These are phyloP conservation scores for Apodemus speciosus DNA, from an alignment of 2,113 vertebrate genomes.

Conservation along the genomic window DNA sequence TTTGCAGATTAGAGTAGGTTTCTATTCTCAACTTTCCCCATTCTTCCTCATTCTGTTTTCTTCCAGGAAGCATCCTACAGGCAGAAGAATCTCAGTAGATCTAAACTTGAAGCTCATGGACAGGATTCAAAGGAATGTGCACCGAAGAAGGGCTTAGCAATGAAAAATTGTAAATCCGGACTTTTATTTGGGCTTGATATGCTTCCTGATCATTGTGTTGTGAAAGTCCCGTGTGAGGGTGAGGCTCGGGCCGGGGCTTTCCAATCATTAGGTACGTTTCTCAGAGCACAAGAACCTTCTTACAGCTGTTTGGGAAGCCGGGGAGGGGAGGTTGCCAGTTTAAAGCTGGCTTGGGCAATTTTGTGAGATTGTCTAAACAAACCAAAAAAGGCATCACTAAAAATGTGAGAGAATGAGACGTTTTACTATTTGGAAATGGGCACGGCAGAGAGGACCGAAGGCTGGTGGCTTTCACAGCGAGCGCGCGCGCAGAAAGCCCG, in stretches of 20 bases:
- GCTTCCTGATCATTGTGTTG: not conserved
- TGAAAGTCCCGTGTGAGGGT: not conserved
- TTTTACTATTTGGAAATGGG: constrained; percentile 39
- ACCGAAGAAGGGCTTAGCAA: not conserved
- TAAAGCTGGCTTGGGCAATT: not conserved
- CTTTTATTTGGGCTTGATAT: not conserved
- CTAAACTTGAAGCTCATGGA: not conserved
- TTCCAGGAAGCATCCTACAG: not conserved
- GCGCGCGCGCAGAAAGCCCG: not conserved
- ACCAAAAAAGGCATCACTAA: not conserved
- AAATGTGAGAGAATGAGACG: not conserved
- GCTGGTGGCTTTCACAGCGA: not conserved
- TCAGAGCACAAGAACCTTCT: too few species aligned
- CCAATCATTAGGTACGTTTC: not conserved
- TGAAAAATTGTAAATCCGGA: not conserved
- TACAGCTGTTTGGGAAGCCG: not conserved
- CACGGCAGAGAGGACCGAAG: not conserved
- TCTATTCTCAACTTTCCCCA: not conserved
- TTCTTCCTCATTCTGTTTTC: not conserved
- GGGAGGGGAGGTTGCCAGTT: not conserved
- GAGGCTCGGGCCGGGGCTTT: not conserved
- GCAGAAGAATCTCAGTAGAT: not conserved
- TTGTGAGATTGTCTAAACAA: not conserved
- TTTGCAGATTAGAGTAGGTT: not conserved
- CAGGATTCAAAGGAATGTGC: not conserved